Percentiles rank a stretch among this genome's conserved stretches.
Conservation (phyloP, 2,888 invertebrate genomes). For the Aphidius colemani region DNA sequence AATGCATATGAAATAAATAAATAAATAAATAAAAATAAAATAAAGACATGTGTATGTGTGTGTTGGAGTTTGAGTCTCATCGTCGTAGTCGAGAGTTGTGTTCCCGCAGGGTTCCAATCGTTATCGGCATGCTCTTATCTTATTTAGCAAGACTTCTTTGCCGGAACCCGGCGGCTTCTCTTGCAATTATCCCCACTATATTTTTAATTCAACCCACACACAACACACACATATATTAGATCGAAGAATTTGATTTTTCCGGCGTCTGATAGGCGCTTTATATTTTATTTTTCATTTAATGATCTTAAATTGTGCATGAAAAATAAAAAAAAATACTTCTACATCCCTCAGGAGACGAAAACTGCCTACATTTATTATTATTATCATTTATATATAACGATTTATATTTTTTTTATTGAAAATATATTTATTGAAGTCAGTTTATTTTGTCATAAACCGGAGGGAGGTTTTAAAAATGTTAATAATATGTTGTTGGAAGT, state of each 20-base stretch:
- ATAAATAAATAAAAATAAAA: too few relatives aligned
- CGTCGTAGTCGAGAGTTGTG: slow-evolving; percentile 40
- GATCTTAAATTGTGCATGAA: too few relatives aligned
- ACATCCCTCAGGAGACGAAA: slow-evolving; percentile 23
- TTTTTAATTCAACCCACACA: background rate
- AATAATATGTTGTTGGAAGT: too few relatives aligned
- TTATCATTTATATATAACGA: background rate
- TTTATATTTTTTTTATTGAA: too few relatives aligned
- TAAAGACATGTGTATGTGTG: too few relatives aligned
- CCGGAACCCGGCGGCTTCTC: slow-evolving; percentile 45
- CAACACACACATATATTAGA: slow-evolving; percentile 24
- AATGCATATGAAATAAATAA: too few relatives aligned
- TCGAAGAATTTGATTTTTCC: slow-evolving; percentile 44
- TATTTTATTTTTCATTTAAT: slow-evolving; percentile 1
- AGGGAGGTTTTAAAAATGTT: too few relatives aligned
- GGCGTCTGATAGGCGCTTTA: slow-evolving; percentile 11
- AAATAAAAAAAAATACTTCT: too few relatives aligned
- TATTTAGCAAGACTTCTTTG: slow-evolving; percentile 42
- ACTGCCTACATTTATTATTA: slow-evolving; percentile 1
- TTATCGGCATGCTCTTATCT: slow-evolving; percentile 58
- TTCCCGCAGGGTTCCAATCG: slow-evolving; percentile 55
- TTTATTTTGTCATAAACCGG: too few relatives aligned
- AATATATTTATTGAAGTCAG: too few relatives aligned
- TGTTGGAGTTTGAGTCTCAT: too few relatives aligned
- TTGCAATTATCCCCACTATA: slow-evolving; percentile 54